Conservation (phyloP, 2,113 vertebrate genomes). For the Sus scrofa region T2T-Sscrofa CM000819.6:113222001-113222500, state of each 20-base stretch:
- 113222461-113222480: not conserved
- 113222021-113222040: not conserved
- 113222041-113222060: not conserved
- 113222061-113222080: not conserved
- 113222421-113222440: not conserved
- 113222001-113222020: not conserved
- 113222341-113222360: slow-evolving; percentile 45
- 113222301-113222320: slow-evolving; percentile 27
- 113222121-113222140: not conserved
- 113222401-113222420: slow-evolving; percentile 36
- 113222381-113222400: not conserved
- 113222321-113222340: slow-evolving; percentile 48
- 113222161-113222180: not conserved
- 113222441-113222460: slow-evolving; percentile 54
- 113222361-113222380: not conserved
- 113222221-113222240: not conserved
- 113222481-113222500: slow-evolving; percentile 1
- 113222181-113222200: not conserved
- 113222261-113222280: slow-evolving; percentile 52
- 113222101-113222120: not conserved
- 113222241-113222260: slow-evolving; percentile 1
- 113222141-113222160: not conserved
- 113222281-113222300: slow-evolving; percentile 50
- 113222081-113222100: not conserved
- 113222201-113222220: not conserved